Conservation (phyloP, 2,888 invertebrate species). For the Antitype chi region DNA sequence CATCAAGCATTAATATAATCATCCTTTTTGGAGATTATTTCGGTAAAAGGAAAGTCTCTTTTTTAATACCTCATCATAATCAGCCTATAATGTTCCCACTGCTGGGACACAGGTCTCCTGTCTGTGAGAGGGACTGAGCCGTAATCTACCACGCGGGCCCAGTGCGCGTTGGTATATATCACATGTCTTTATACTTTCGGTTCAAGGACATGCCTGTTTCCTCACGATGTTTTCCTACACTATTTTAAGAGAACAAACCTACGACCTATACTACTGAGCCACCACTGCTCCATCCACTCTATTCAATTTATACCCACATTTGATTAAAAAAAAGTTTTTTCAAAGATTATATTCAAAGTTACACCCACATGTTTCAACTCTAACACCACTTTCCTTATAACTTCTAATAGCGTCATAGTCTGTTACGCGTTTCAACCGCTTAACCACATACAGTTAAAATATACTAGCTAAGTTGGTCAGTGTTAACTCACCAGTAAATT, state of each 20-base stretch:
- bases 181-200: no score
- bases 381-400: constrained; percentile 9
- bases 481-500: constrained; percentile 50
- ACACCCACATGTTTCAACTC: not conserved
- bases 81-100: no score
- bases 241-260: no score
- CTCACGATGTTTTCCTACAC: no score
- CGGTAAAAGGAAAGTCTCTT: not conserved
- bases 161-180: no score
- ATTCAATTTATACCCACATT: no score
- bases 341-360: not conserved
- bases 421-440: constrained; percentile 18
- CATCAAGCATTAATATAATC: not conserved
- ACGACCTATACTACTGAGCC: no score
- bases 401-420: constrained; percentile 1
- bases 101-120: no score
- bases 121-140: no score
- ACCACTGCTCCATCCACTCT: no score
- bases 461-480: constrained; percentile 48
- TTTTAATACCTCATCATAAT: not conserved
- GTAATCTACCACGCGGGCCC: no score
- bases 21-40: not conserved
- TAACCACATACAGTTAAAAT: constrained; percentile 42
- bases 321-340: not conserved
- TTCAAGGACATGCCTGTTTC: no score